Evolutionary conservation across 2,113 vertebrate species (phyloP), one percentile per base, ranked within the genome.

Genomic region (Chaetops frenatus): DNA sequence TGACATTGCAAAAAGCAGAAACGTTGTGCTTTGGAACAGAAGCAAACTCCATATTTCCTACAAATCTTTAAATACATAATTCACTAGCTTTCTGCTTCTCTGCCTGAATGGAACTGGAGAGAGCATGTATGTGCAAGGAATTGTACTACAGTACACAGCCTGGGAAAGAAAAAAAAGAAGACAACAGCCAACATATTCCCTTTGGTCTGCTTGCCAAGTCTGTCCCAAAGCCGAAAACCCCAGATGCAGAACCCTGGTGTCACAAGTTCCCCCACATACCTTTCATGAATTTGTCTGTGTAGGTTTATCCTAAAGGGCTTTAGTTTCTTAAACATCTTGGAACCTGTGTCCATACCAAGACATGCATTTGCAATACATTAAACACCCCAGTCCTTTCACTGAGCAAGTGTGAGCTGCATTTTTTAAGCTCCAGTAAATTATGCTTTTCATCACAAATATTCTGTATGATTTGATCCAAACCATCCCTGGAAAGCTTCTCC

Each of bases 391-490:
- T n/a, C 40, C 78, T 85, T 60, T 72, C 87, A 79, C 44, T 50
- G 40, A 92, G 53, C 73, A 95, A 71, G 79, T 25, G 40, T 20
- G 35, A 90, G 42, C 27, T 73, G 48, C 38, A 57, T 67, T 89
- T 67, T 89, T 89, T 58, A 27, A 92, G 51, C 66, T 80, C 62
- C 44, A 91, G 53, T 72, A 90, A 85, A 66, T 82, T 80, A 73
- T 6, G 35, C 53, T 81, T 96, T 93, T 92, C 86, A 92, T 91
- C 84, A 92, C 45, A 87, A 79, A 86, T 94, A 85, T 24, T 84
- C 96, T 76, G 31, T 42, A 56, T 56, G 1, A 74, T 81, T 94
- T 92, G 72, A 94, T 94, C 83, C 78, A 94, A 94, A 81, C 81
- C 60, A 91, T 54, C 81, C 48, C 89, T 81, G 73, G 78, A 95